phyloP scores from a whole-genome alignment of 35 echinoderm and acorn worm genomes.

The Holothuria glaberrima region DNA sequence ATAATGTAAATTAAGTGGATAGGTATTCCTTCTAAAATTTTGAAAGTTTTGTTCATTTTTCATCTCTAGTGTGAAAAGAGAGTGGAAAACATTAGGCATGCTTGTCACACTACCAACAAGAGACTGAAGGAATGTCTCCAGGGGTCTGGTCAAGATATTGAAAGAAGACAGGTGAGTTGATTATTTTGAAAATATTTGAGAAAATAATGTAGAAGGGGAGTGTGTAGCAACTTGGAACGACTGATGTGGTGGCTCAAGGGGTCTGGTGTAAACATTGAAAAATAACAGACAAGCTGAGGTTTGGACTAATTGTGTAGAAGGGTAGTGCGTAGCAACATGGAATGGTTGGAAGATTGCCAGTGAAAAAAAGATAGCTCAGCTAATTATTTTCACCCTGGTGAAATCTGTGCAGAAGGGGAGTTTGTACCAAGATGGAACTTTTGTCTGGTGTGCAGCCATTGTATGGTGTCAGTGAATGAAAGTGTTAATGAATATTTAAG shows the following conservation, averaged over 20 bases:
- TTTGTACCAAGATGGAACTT: too few relatives aligned
- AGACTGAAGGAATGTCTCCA: slow-evolving; percentile 80
- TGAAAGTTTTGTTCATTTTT: slow-evolving; percentile 17
- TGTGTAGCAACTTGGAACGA: not conserved
- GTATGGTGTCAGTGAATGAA: too few relatives aligned
- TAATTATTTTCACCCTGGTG: not conserved
- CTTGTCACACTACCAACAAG: slow-evolving; percentile 81
- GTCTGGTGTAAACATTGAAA: too few relatives aligned
- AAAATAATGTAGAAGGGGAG: not conserved
- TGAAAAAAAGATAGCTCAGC: not conserved
- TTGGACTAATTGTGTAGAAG: too few relatives aligned
- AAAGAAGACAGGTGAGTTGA: slow-evolving; percentile 84
- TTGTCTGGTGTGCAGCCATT: too few relatives aligned
- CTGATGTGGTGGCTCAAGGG: too few relatives aligned
- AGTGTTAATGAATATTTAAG: too few relatives aligned
- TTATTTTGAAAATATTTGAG: not conserved
- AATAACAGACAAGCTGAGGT: too few relatives aligned
- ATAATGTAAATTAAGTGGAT: not conserved
- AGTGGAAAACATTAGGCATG: slow-evolving; percentile 81
- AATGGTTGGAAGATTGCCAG: not conserved
- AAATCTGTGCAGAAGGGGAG: too few relatives aligned
- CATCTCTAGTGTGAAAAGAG: slow-evolving; percentile 86
- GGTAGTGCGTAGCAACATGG: not conserved
- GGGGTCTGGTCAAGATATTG: slow-evolving; percentile 77
- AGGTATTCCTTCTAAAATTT: not conserved